A percentile compares a stretch with the other conserved stretches of the same genome.
Evolutionary conservation across 2,888 invertebrate genomes (phyloP).

Genomic region (Geophilus truncorum): DNA sequence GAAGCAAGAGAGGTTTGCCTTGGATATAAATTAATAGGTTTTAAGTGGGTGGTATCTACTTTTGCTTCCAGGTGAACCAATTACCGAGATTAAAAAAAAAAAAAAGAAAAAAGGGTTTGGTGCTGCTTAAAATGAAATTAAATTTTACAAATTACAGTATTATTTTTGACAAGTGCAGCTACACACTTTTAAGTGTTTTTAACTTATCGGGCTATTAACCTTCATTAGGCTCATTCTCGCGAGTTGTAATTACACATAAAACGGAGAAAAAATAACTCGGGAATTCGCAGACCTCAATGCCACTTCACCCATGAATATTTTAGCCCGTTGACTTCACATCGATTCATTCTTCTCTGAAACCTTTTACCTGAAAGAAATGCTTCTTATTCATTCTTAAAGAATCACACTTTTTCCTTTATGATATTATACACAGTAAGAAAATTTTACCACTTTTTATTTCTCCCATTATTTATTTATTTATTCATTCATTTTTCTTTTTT

Average conservation of each 20-base stretch:
- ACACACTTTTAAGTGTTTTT: neutral
- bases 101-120: neutral
- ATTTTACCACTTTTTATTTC: neutral
- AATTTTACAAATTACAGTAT: neutral
- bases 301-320: neutral
- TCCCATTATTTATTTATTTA: neutral
- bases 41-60: neutral
- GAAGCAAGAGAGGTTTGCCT: neutral
- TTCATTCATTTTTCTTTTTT: neutral
- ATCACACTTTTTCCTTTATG: neutral
- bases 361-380: neutral
- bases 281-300: slow-evolving; percentile 1
- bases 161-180: neutral
- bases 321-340: neutral
- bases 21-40: neutral
- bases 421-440: neutral
- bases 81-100: neutral
- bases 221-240: neutral
- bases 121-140: neutral
- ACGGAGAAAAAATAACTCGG: neutral
- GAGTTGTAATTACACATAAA: neutral
- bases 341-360: neutral
- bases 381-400: neutral
- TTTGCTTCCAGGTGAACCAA: neutral
- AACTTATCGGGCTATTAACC: neutral